phyloP scores from a whole-genome alignment of 2,888 invertebrate species.

The Parapristionchus giblindavisi region DNA sequence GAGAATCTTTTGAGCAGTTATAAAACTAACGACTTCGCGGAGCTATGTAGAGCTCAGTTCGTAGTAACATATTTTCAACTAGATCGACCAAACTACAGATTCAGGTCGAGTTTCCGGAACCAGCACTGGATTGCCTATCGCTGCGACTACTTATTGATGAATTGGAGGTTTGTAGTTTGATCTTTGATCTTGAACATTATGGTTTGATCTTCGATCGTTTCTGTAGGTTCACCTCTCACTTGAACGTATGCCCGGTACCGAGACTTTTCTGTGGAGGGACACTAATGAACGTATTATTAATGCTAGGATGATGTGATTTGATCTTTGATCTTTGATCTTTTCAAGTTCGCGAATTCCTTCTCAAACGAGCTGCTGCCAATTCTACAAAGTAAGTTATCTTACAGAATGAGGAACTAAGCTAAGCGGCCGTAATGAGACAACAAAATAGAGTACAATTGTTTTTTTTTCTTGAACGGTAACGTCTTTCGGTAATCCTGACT shows the following conservation, averaged over 20 bases:
- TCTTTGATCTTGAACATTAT: background rate
- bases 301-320: too few species aligned
- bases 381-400: background rate
- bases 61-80: too few species aligned
- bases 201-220: background rate
- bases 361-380: background rate
- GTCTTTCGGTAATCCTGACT: too few species aligned
- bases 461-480: too few species aligned
- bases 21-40: too few species aligned
- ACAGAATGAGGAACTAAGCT: background rate
- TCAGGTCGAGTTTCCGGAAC: conserved; percentile 24
- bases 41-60: too few species aligned
- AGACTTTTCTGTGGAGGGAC: conserved; percentile 29
- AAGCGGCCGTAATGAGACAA: too few species aligned
- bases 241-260: conserved; percentile 29
- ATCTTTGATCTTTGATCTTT: background rate
- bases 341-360: conserved; percentile 21
- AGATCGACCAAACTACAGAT: too few species aligned
- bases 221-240: conserved; percentile 16
- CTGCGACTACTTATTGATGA: conserved; percentile 7
- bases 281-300: conserved; percentile 21
- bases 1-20: background rate
- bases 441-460: background rate
- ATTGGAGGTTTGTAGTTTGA: conserved; percentile 2
- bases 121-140: conserved; percentile 11